These are phyloP conservation scores for Diacarnus erythraeanus DNA, from an alignment of 37 sponge, comb jelly and placozoan species.

Conservation along the genomic window DNA sequence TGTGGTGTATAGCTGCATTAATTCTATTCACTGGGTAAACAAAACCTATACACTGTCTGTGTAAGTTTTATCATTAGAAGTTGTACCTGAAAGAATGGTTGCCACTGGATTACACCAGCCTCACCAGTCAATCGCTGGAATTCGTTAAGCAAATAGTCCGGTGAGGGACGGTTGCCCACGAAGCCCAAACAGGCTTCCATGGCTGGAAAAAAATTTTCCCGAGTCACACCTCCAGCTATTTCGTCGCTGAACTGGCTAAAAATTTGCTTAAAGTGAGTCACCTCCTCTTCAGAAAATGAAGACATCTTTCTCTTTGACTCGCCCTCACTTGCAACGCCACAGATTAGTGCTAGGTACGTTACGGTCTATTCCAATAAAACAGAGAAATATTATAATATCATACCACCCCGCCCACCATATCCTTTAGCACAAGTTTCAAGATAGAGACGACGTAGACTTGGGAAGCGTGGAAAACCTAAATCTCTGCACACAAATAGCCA, in stretches of 20 bases:
- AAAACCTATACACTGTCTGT: not conserved
- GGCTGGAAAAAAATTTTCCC: slow-evolving; percentile 31
- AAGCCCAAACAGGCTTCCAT: slow-evolving; percentile 8
- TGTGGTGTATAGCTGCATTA: not conserved
- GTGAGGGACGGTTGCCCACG: slow-evolving; percentile 5
- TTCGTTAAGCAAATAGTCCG: slow-evolving; percentile 16
- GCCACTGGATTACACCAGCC: slow-evolving; percentile 41
- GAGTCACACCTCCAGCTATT: slow-evolving; percentile 28
- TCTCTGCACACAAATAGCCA: no score
- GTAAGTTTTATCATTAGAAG: not conserved
- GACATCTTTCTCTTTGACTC: not conserved
- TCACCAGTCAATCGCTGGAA: slow-evolving; percentile 34
- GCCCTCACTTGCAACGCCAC: no score
- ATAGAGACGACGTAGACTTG: no score
- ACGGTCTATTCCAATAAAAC: no score
- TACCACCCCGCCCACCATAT: no score
- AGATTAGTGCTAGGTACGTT: no score
- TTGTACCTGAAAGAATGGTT: slow-evolving; percentile 68
- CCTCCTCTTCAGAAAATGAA: slow-evolving; percentile 49
- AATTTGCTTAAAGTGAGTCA: slow-evolving; percentile 49
- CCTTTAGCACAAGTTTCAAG: no score
- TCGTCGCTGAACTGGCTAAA: slow-evolving; percentile 31
- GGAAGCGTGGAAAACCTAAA: no score
- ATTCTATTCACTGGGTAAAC: not conserved
- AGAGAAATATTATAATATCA: no score